Evolutionary conservation across 2,113 vertebrate genomes (phyloP), one percentile per base, ranked within the genome.

Genomic region (Nyctereutes procyonoides): DNA sequence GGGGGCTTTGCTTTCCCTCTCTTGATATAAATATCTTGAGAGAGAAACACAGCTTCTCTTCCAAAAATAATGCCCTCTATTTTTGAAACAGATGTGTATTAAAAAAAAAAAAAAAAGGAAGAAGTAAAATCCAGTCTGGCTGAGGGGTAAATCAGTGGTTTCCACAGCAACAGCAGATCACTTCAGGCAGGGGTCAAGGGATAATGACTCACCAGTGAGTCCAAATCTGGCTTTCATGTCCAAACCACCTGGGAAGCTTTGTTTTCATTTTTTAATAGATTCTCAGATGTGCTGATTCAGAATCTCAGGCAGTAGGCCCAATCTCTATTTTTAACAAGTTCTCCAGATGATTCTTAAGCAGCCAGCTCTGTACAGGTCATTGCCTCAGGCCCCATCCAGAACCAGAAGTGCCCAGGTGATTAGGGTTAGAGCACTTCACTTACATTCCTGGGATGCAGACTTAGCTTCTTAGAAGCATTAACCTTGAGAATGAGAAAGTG

Each of bases 31-130:
- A 62, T 92, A 63, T 90, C 88, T 87, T 65, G 43, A 95, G 67
- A 97, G 89, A 88, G 48, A 91, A 92, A 69, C 30, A 80, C 7
- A 51, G 84, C 83, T 88, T 87, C 60, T 92, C 48, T 95, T 94
- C 82, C 88, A 95, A 97, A 98, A 97, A 96, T 96, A 95, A 91
- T 80, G 43, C 53, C 90, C 10, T 95, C 48, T 94, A 60, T 94
- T 95, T 98, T 94, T 94, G 55, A 95, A 97, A 93, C 81, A 97
- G 83, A 90, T 93, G 43, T 93, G 43, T 63, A 77, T n/a, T 95
- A 90, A 69, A 35, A 28, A 79, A 83, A 71, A 87, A 55, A n/a
- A 69, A 65, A 16, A 53, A n/a, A 69, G 56, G 20, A 56, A 56
- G 26, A 73, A 53, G 62, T 53, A 65, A 97, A 81, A 62, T 88